Percentiles rank a stretch among this genome's conserved stretches.
These are phyloP conservation scores for Hypena proboscidalis DNA, from an alignment of 2,888 invertebrate species.

Conservation along the genomic window DNA sequence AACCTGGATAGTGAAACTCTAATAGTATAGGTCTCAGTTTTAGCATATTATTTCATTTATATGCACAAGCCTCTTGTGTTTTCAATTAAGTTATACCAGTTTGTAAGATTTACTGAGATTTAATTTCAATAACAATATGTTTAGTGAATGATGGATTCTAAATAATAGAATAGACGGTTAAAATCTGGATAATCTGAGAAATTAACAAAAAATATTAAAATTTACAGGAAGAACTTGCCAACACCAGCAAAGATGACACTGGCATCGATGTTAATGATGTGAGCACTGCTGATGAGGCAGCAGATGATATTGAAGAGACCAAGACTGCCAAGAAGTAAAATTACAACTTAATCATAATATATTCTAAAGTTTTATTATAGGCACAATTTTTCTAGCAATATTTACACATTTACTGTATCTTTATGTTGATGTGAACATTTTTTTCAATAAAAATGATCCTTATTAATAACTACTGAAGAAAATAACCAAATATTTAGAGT, in stretches of 20 bases:
- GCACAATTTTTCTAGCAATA: constrained; percentile 19
- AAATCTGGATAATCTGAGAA: too few species aligned
- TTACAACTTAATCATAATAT: constrained; percentile 9
- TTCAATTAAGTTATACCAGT: too few species aligned
- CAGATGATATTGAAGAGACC: constrained; percentile 39
- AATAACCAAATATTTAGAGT: neutral
- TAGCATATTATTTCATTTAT: too few species aligned
- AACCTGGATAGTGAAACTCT: too few species aligned
- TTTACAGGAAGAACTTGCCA: constrained; percentile 86
- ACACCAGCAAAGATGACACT: constrained; percentile 83
- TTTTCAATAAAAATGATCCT: too few species aligned
- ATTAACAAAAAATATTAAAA: neutral
- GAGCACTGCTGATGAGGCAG: constrained; percentile 72
- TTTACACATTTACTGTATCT: neutral
- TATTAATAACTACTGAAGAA: too few species aligned
- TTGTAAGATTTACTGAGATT: too few species aligned
- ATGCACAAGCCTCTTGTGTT: too few species aligned
- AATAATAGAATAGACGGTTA: too few species aligned
- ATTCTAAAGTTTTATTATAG: constrained; percentile 2
- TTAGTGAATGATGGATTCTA: too few species aligned
- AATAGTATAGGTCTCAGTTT: too few species aligned
- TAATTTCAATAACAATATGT: too few species aligned
- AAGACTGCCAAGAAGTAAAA: constrained; percentile 36
- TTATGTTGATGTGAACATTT: neutral
- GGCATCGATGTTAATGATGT: constrained; percentile 82